phyloP scores from a whole-genome alignment of 1,140 invertebrate genomes.

The Drosophila suzukii region DNA sequence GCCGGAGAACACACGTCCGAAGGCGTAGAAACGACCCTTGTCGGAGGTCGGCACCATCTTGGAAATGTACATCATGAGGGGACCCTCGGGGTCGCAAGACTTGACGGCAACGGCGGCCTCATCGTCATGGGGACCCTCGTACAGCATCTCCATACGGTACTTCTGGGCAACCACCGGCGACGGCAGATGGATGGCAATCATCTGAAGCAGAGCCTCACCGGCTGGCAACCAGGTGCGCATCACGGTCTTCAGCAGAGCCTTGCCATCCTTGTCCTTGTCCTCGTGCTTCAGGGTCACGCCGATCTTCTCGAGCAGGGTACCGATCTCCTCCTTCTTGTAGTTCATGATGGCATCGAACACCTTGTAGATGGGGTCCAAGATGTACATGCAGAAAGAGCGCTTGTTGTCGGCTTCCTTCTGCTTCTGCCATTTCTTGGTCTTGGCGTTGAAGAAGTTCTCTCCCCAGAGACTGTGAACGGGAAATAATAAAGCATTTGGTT shows the following conservation, averaged over 20 bases:
- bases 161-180: constrained; percentile 99
- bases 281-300: constrained; percentile 96
- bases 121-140: constrained; percentile 99
- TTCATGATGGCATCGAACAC: constrained; percentile 99
- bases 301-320: constrained; percentile 93
- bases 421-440: constrained; percentile 99
- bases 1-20: constrained; percentile 99
- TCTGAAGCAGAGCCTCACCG: constrained; percentile 99
- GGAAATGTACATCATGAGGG: constrained; percentile 99
- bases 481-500: not conserved
- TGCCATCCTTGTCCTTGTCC: constrained; percentile 98
- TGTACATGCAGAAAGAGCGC: constrained; percentile 99
- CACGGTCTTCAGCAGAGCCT: constrained; percentile 95
- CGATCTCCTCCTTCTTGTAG: constrained; percentile 98
- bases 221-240: constrained; percentile 99
- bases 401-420: constrained; percentile 95
- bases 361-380: constrained; percentile 99
- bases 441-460: constrained; percentile 99
- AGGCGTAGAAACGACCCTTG: constrained; percentile 99
- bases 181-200: constrained; percentile 99
- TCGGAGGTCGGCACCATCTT: constrained; percentile 99
- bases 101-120: constrained; percentile 96
- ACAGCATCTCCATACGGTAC: constrained; percentile 99
- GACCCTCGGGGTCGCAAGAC: constrained; percentile 97
- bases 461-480: constrained; percentile 90